Conservation (phyloP, 2,113 vertebrate species). For the Oxygymnocypris stewartii region DNA sequence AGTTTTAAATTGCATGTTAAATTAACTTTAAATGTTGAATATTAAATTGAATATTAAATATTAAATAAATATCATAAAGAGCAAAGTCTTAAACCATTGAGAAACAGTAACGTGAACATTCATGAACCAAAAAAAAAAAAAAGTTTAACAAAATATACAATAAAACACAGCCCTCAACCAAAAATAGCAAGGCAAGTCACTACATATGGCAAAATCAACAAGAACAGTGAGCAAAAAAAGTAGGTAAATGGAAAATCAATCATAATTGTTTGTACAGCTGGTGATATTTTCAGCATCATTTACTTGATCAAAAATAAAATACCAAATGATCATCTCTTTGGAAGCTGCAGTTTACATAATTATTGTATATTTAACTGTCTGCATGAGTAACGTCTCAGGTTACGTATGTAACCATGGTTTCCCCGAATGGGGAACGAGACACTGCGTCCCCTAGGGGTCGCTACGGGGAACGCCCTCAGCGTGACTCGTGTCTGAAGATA, state of each 20-base stretch:
- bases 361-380: constrained; percentile 36
- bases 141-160: neutral
- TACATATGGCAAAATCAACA: neutral
- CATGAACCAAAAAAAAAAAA: neutral
- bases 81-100: neutral
- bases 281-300: neutral
- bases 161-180: neutral
- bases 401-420: too few species aligned
- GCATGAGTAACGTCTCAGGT: constrained; percentile 48
- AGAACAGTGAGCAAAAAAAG: neutral
- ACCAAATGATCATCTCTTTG: neutral
- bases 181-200: neutral
- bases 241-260: neutral
- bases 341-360: constrained; percentile 37
- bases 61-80: neutral
- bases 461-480: too few species aligned
- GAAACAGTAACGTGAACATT: neutral
- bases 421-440: too few species aligned
- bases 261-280: neutral
- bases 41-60: too few species aligned
- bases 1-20: neutral
- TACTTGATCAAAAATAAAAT: neutral
- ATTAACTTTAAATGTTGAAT: too few species aligned
- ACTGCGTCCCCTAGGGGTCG: too few species aligned
- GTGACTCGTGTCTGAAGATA: too few species aligned